Percentiles rank a stretch among this genome's conserved stretches.
Evolutionary conservation across 2,797 vertebrate species (phyloP).

Genomic region (Perodicticus potto): DNA sequence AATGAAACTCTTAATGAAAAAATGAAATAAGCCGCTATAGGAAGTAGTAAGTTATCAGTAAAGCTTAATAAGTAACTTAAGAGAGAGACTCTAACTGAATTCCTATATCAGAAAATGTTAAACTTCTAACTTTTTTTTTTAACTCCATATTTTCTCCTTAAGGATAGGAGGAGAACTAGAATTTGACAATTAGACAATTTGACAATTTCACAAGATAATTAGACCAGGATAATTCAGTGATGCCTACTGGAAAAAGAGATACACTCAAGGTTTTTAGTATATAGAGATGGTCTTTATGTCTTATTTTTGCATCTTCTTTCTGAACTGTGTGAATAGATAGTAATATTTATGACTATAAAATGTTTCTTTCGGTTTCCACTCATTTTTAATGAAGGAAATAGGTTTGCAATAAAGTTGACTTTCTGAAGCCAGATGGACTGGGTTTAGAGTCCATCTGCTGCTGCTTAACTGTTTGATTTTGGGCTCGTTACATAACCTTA

Average conservation of each 20-base stretch:
- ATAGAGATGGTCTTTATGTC: background rate
- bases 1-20: slow-evolving; percentile 13
- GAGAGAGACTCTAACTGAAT: background rate
- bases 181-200: background rate
- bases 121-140: background rate
- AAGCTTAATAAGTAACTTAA: background rate
- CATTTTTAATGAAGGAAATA: background rate
- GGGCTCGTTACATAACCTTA: background rate
- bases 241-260: background rate
- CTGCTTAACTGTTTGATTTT: background rate
- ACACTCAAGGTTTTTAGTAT: slow-evolving; percentile 32
- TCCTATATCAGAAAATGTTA: background rate
- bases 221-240: background rate
- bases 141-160: slow-evolving; percentile 44
- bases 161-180: background rate
- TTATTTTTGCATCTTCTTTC: background rate
- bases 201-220: background rate
- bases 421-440: slow-evolving; percentile 8
- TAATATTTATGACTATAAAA: slow-evolving; percentile 9
- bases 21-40: background rate
- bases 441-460: background rate
- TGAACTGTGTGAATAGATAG: background rate
- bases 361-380: slow-evolving; percentile 5
- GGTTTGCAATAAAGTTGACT: background rate
- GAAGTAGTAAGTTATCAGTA: background rate